Base-by-base conservation (phyloP, 2,888 invertebrate genomes). In the Druceiella hillmani region DNA sequence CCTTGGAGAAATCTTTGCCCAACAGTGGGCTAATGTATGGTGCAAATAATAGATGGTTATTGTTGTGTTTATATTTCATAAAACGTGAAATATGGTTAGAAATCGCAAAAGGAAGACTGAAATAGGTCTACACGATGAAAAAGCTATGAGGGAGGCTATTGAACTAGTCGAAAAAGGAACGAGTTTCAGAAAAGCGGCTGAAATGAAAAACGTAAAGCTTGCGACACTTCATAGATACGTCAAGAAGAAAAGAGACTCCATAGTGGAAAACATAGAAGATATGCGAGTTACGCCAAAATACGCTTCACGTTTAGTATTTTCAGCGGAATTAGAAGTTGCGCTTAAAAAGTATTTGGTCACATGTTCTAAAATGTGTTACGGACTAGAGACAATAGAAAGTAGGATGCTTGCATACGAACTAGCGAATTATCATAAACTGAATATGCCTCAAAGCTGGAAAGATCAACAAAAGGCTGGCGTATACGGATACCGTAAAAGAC, bases 401-500 rank as follows among this genome's bases (percentile, higher is more conserved):
- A 36, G 41, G 27, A 27, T 39, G 36, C 31, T 50, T 7, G 45
- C 43, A 4, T 48, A 39, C 29, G 41, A 49, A 35, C 15, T 46
- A 27, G 48, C 46, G 12, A 32, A 17, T 29, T 17, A 25, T 22
- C 44, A 46, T 38, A 45, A 44, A 9, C 25, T 41, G 11, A 43
- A 20, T 13, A 39, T 42, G 16, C 50, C 45, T 26, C 27, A 29
- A 37, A 43, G 28, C 17, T 50, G 48, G 49, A 11, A 36, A 15
- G 10, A 33, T 6, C 25, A 39, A 1, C 27, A 50, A 41, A 33
- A 32, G 11, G 49, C 39, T 13, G 29, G 34, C 7, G 14, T 36
- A 9, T 30, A 30, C 20, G 38, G 34, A 10, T 41, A 16, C 20
- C 12, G 20, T n/a, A 30, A 35, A 41, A 34, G 41, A 24, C 17